Base-by-base conservation (phyloP, 2,888 invertebrate species). In the Chydorus sphaericus region DNA sequence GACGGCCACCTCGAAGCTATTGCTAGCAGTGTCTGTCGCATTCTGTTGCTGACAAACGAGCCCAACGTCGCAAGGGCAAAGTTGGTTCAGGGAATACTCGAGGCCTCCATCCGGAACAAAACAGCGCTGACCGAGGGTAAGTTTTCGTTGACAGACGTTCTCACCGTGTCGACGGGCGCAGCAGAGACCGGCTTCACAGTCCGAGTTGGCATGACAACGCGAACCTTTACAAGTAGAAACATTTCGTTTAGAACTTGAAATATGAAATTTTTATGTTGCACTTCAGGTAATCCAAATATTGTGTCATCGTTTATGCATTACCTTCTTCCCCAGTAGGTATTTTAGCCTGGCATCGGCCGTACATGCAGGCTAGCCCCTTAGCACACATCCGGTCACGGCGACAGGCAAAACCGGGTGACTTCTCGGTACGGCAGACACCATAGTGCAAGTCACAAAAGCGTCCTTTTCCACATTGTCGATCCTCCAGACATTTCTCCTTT, bases 21-120 rank as follows among this genome's bases (percentile, higher is more conserved):
- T 44, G 44, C 28, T 14, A 44, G 44, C 44, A 28, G 11, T 44
- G 44, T 10, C 26, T 26, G 26, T 16, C 14, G 29, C 20, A 20
- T 29, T 50, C 50, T 31, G 50, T 6, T 50, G 30, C 6, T 30
- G 50, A 51, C 66, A 66, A 11, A 62, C 57, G 6, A 67, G 61
- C n/a, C 63, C 65, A 7, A 48, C 53, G 23, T 60, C 59, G 58
- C 67, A 67, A 8, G 66, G 67, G 54, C 66, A 66, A 23, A 60
- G 48, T 54, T 66, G 63, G 58, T 66, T 67, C 38, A 67, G 60
- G 52, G 58, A 60, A 58, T 65, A 67, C 48, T 64, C 62, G 3
- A 66, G 60, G 16, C 66, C 66, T n/a, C 66, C 66, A 36, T 60
- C 58, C 0, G 66, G 66, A 1, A 67, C 64, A 55, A 60, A 66